A percentile compares a stretch with the other conserved stretches of the same genome.
Evolutionary conservation across 2,888 invertebrate species (phyloP).

Genomic region (Epicampocera succincta): DNA sequence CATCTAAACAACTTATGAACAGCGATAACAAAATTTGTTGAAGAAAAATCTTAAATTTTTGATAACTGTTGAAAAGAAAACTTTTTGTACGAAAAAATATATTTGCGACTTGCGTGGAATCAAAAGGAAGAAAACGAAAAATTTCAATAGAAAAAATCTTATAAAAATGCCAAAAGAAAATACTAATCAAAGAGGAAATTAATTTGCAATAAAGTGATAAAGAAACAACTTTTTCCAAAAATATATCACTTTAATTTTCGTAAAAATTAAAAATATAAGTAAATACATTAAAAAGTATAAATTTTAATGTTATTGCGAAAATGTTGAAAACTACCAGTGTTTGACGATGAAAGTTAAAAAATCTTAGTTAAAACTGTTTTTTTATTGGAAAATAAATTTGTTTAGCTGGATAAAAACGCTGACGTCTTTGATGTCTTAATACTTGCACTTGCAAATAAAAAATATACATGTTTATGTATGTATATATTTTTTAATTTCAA

Average conservation of each 20-base stretch:
- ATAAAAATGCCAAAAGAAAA: slow-evolving; percentile 52
- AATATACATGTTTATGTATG: slow-evolving; percentile 20
- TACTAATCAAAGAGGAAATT: slow-evolving; percentile 54
- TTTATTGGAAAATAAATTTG: slow-evolving; percentile 44
- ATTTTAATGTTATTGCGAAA: slow-evolving; percentile 29
- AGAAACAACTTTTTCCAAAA: background rate
- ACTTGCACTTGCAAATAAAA: slow-evolving; percentile 47
- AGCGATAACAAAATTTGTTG: background rate
- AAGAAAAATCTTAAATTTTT: slow-evolving; percentile 8
- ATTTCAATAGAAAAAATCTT: slow-evolving; percentile 39
- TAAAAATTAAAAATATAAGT: background rate
- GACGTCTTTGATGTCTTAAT: slow-evolving; percentile 57
- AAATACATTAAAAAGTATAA: background rate
- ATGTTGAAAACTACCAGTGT: slow-evolving; percentile 6
- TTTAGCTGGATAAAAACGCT: slow-evolving; percentile 50
- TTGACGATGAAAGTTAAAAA: slow-evolving; percentile 14
- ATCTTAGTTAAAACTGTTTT: slow-evolving; percentile 38
- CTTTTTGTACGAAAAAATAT: slow-evolving; percentile 17
- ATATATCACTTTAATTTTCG: slow-evolving; percentile 1
- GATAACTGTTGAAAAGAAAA: slow-evolving; percentile 26
- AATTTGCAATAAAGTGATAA: slow-evolving; percentile 18
- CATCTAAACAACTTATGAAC: slow-evolving; percentile 43
- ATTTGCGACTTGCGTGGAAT: slow-evolving; percentile 62
- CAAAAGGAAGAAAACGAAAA: slow-evolving; percentile 35
- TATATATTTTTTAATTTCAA: slow-evolving; percentile 40